A percentile compares a stretch with the other conserved stretches of the same genome.
Evolutionary conservation across 2,888 invertebrate species (phyloP).

Genomic region (Drosophila austrosaltans): DNA sequence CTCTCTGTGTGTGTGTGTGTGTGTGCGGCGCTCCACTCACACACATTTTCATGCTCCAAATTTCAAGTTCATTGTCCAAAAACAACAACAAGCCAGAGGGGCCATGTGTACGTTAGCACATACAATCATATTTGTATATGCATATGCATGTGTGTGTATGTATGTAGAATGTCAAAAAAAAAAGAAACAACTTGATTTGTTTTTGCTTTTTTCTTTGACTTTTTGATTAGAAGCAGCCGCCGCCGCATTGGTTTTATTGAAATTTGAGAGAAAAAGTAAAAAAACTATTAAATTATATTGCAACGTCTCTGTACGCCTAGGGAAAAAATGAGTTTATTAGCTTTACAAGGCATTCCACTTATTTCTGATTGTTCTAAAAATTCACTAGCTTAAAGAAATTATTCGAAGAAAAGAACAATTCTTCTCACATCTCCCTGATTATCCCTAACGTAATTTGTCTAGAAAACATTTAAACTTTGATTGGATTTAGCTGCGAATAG

Average conservation of each 20-base stretch:
- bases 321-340: no score
- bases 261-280: background rate
- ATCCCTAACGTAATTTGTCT: no score
- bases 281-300: no score
- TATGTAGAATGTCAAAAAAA: background rate
- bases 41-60: conserved; percentile 61
- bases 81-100: conserved; percentile 27
- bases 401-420: no score
- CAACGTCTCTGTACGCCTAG: no score
- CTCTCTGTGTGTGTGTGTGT: conserved; percentile 21
- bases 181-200: conserved; percentile 4
- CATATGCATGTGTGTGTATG: background rate
- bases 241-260: background rate
- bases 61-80: conserved; percentile 75
- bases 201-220: background rate
- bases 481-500: no score
- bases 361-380: no score
- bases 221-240: background rate
- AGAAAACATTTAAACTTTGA: no score
- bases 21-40: conserved; percentile 39
- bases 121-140: background rate
- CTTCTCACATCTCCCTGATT: no score
- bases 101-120: conserved; percentile 2
- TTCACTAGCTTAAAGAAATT: no score
- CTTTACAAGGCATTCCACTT: no score